Evolutionary conservation across 2,888 invertebrate genomes (phyloP), one percentile per base, ranked within the genome.

Genomic region (Drosophila mettleri): DNA sequence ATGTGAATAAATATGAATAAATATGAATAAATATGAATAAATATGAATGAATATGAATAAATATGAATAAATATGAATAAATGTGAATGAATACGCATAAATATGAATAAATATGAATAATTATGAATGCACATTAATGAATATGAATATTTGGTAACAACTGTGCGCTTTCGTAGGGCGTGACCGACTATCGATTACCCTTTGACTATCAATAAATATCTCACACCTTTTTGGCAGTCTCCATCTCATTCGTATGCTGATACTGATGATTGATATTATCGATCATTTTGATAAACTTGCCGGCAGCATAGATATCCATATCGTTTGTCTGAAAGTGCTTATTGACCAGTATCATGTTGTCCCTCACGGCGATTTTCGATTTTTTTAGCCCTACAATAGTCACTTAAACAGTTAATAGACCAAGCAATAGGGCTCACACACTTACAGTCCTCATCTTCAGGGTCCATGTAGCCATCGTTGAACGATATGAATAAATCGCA

Each of bases 401-500:
- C 3, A 2, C 3, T 14, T 16, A n/a, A 4, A n/a, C n/a, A 22
- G 10, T n/a, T 2, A n/a, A 27, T 9, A 12, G 1, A 9, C 10
- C 2, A 54, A 16, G 10, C 18, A n/a, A 12, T 18, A 10, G 8
- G 8, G 0, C n/a, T 16, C 0, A 16, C 2, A 3, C n/a, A 65
- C 85, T 64, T 48, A 87, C 81, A 65, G 3, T 20, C 0, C 59
- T 24, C 63, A 4, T 49, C 45, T 0, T 0, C 10, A 0, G 7
- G 8, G 8, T 39, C 34, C 27, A 87, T 45, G 16, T 55, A 29
- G 5, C 88, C 88, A 10, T 80, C 76, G 31, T 69, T 58, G 12
- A 82, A 91, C n/a, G 83, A 81, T 7, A 91, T 69, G 39, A 92
- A 92, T 1, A 91, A 34, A 54, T 90, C 87, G 38, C 91, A 90